These are phyloP conservation scores for Cavia porcellus DNA, from an alignment of 2,113 vertebrate species.

Conservation along the genomic window DNA sequence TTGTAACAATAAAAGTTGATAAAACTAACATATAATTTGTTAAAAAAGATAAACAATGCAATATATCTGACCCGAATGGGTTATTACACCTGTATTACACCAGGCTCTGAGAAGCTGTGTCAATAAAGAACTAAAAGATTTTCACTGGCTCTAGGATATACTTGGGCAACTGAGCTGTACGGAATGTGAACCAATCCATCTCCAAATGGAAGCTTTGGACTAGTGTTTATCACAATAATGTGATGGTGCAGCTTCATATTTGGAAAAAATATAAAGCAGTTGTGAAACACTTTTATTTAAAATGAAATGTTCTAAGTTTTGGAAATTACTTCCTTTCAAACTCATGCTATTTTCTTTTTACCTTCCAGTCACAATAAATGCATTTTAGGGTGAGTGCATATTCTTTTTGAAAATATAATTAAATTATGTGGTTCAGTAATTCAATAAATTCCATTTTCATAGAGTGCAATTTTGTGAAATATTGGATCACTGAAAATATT, in stretches of 20 bases:
- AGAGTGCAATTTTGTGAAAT: background rate
- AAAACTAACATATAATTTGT: background rate
- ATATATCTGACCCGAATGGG: background rate
- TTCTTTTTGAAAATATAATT: background rate
- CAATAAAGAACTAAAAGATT: background rate
- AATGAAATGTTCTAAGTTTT: background rate
- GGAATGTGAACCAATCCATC: background rate
- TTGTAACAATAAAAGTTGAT: background rate
- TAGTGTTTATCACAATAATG: background rate
- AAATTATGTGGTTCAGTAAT: slow-evolving; percentile 19
- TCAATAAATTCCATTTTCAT: background rate
- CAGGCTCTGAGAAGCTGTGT: background rate
- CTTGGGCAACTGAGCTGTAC: background rate
- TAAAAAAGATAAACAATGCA: background rate
- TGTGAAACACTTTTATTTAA: slow-evolving; percentile 33
- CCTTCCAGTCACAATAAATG: background rate
- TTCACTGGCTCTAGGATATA: background rate
- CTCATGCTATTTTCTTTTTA: background rate
- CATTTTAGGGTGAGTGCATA: background rate
- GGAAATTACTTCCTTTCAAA: background rate
- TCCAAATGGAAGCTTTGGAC: background rate
- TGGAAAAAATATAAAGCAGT: background rate
- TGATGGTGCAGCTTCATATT: background rate
- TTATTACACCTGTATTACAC: background rate
- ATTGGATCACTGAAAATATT: background rate